phyloP scores from a whole-genome alignment of 1,140 invertebrate genomes.

The Helicorthomorpha holstii region DNA sequence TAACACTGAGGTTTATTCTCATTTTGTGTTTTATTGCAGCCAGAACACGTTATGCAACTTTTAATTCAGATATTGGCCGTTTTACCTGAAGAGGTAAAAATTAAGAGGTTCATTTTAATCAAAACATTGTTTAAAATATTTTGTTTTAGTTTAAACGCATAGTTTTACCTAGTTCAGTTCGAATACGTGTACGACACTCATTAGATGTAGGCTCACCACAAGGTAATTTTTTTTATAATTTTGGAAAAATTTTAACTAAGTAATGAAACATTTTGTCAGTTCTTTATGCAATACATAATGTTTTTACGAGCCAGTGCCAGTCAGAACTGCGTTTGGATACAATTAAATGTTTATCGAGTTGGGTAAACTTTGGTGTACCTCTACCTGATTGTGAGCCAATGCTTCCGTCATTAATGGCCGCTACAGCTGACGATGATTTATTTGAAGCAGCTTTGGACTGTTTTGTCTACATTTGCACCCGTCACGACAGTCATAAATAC shows the following conservation, averaged over 20 bases:
- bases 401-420: constrained; percentile 25
- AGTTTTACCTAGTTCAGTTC: not conserved
- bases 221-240: not conserved
- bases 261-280: constrained; percentile 16
- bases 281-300: constrained; percentile 17
- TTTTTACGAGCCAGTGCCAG: constrained; percentile 11
- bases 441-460: constrained; percentile 42
- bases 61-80: constrained; percentile 52
- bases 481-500: constrained; percentile 31
- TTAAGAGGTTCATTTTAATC: not conserved
- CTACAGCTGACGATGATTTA: constrained; percentile 25
- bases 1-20: no score
- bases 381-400: constrained; percentile 21
- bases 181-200: not conserved
- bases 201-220: not conserved
- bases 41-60: constrained; percentile 27
- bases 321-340: constrained; percentile 23
- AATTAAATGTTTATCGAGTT: constrained; percentile 40
- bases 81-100: constrained; percentile 58
- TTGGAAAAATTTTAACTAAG: not conserved
- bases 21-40: not conserved
- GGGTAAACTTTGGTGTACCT: constrained; percentile 36
- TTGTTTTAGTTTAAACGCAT: not conserved
- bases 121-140: not conserved
- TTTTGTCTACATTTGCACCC: constrained; percentile 34